These are phyloP conservation scores for Microplitis deprimator DNA, from an alignment of 2,888 invertebrate genomes.

Conservation along the genomic window DNA sequence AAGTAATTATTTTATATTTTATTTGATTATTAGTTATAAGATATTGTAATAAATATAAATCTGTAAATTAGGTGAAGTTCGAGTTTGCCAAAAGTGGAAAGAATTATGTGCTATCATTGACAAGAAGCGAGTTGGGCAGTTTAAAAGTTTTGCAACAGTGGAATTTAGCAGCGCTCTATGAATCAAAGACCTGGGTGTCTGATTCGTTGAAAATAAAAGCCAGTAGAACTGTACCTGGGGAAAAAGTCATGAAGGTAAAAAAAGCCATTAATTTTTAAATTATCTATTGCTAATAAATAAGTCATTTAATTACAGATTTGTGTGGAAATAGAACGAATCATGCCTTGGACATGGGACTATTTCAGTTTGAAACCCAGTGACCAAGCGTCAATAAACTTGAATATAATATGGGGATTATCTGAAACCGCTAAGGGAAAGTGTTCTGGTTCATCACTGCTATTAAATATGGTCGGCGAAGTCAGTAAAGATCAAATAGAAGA, in stretches of 20 bases:
- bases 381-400: constrained; percentile 57
- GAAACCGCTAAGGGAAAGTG: constrained; percentile 64
- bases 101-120: constrained; percentile 60
- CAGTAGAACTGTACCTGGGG: constrained; percentile 57
- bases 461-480: constrained; percentile 63
- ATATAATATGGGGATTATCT: constrained; percentile 60
- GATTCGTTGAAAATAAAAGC: constrained; percentile 65
- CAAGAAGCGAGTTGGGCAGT: constrained; percentile 57
- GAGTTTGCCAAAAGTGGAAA: constrained; percentile 56
- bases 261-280: not conserved
- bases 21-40: too few relatives aligned
- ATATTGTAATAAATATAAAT: too few relatives aligned
- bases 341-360: constrained; percentile 66
- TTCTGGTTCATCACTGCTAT: constrained; percentile 58
- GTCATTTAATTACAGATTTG: constrained; percentile 57
- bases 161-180: constrained; percentile 62
- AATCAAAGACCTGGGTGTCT: constrained; percentile 61
- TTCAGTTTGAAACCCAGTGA: constrained; percentile 62
- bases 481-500: constrained; percentile 58
- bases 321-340: constrained; percentile 59
- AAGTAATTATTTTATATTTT: constrained; percentile 52
- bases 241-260: constrained; percentile 62
- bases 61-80: constrained; percentile 55
- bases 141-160: constrained; percentile 62
- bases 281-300: not conserved